Conservation (phyloP, 23 tunicate species). For the Halocynthia roretzi region DNA sequence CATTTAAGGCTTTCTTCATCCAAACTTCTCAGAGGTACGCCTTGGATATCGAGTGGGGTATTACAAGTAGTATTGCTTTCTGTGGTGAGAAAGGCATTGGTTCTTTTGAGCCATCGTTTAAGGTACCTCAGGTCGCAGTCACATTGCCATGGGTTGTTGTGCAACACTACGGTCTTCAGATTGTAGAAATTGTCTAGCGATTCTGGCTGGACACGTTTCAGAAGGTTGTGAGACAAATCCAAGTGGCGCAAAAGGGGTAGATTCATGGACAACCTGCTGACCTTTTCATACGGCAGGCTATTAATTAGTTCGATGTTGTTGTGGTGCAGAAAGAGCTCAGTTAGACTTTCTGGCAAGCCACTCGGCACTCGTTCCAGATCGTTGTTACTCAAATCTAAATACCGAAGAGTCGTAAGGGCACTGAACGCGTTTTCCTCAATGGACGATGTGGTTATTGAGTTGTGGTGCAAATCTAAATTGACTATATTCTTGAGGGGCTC, state of each 20-base stretch:
- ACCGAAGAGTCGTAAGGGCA: neutral
- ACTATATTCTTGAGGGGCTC: neutral
- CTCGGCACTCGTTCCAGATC: constrained; percentile 14
- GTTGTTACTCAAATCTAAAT: constrained; percentile 26
- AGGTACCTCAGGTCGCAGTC: constrained; percentile 67
- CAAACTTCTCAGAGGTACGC: constrained; percentile 49
- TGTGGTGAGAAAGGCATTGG: constrained; percentile 31
- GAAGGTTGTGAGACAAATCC: constrained; percentile 52
- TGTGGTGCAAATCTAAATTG: constrained; percentile 6
- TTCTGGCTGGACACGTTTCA: constrained; percentile 37
- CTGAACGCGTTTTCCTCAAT: constrained; percentile 8
- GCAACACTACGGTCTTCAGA: constrained; percentile 36
- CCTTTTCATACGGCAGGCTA: neutral
- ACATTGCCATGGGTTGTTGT: constrained; percentile 80
- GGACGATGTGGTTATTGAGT: neutral
- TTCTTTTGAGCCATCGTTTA: constrained; percentile 35
- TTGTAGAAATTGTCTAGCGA: constrained; percentile 25
- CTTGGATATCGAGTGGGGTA: constrained; percentile 45
- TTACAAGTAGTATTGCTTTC: constrained; percentile 35
- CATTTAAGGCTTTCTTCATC: constrained; percentile 57
- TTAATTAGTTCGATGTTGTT: constrained; percentile 17
- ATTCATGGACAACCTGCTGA: neutral
- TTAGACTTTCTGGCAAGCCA: constrained; percentile 20
- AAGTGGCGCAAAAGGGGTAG: constrained; percentile 12
- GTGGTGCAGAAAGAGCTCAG: constrained; percentile 17